phyloP scores from a whole-genome alignment of 2,888 invertebrate genomes.

The Cantharis flavilabris region DNA sequence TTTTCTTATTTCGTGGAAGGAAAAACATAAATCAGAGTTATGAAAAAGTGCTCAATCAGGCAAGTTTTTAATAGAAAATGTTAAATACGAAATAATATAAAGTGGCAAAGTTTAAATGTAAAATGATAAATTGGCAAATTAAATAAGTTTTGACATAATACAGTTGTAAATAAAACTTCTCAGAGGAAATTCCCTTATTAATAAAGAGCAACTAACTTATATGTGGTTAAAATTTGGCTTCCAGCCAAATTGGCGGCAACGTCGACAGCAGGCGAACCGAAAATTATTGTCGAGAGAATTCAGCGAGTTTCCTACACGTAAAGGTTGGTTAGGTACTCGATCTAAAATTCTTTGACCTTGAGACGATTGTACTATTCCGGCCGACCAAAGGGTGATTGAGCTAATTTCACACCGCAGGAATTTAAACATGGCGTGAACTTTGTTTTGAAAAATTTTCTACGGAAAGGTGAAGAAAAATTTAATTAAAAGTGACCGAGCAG shows the following conservation, averaged over 20 bases:
- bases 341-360: constrained; percentile 25
- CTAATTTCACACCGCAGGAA: constrained; percentile 6
- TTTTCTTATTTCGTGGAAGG: not conserved
- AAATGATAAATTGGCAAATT: not conserved
- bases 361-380: constrained; percentile 9
- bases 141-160: constrained; percentile 6
- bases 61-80: not conserved
- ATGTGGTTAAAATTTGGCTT: constrained; percentile 30
- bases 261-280: constrained; percentile 5
- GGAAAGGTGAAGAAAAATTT: not conserved
- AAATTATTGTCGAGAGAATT: not conserved
- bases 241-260: constrained; percentile 30
- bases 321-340: constrained; percentile 11
- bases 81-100: not conserved
- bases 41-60: not conserved
- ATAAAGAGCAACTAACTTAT: constrained; percentile 7
- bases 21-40: not conserved
- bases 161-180: constrained; percentile 19
- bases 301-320: constrained; percentile 8
- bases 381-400: constrained; percentile 8
- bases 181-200: constrained; percentile 40
- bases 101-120: not conserved
- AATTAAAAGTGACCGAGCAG: not conserved
- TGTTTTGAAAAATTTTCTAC: not conserved
- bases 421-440: not conserved